Base-by-base conservation (phyloP, 2,797 vertebrate species). In the Sebastiscus albofasciatus region DNA sequence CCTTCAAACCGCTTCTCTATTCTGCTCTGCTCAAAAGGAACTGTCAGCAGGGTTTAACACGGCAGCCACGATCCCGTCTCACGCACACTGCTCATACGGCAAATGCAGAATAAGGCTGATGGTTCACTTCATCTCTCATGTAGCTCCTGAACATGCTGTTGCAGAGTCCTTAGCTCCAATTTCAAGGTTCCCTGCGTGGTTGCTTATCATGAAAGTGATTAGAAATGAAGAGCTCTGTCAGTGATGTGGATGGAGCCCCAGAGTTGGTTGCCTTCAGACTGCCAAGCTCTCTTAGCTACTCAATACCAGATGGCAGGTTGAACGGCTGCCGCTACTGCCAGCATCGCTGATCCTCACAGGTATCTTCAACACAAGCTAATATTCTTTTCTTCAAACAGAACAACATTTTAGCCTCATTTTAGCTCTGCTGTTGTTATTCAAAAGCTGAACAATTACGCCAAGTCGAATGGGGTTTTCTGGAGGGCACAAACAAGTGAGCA, bases 141-240 rank as follows among this genome's bases (percentile, higher is more conserved):
- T 59, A 83, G 78, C 80, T 90, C 84, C 82, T 85, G 76, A 84
- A 69, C 65, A 85, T 77, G 62, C 80, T 29, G 36, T 69, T 84
- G 64, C 80, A 75, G 86, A 84, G 77, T 91, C 87, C 82, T 92
- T 87, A 90, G 80, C 82, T 91, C 31, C 74, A 67, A 81, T 92
- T 91, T 92, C 80, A 91, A 89, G 89, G 84, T 89, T 92, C 82
- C 89, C 82, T 68, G 82, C 7, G 46, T 86, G 85, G 87, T 81
- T 86, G 65, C 87, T 85, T 88, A 92, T 91, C 82, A 79, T 83
- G 75, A 92, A 91, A 90, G 89, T 87, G 91, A 91, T 93, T 90
- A 86, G 85, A 90, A 89, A 93, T 89, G 86, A 94, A 90, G 77
- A 82, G 73, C 90, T 91, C 78, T 82, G 88, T 92, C 91, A 90